These are phyloP conservation scores for Dendrolimus punctatus DNA, from an alignment of 1,140 invertebrate species.

Conservation along the genomic window DNA sequence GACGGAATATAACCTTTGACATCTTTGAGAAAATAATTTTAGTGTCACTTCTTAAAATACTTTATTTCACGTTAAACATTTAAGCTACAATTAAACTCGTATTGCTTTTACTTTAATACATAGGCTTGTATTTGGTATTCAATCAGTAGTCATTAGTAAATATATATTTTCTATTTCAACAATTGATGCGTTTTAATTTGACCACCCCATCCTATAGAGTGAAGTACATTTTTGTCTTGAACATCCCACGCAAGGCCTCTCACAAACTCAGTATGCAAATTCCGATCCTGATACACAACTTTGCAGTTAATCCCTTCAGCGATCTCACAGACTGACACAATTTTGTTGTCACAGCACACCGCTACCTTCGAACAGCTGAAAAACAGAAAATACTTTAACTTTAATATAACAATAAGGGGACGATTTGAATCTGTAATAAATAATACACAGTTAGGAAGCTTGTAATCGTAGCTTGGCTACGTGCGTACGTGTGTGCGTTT, in stretches of 20 bases:
- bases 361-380: constrained; percentile 48
- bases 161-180: neutral
- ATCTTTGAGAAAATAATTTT: too few species aligned
- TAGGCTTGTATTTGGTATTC: too few species aligned
- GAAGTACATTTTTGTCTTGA: constrained; percentile 30
- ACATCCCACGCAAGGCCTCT: constrained; percentile 55
- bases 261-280: constrained; percentile 47
- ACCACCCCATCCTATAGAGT: constrained; percentile 59
- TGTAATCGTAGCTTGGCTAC: too few species aligned
- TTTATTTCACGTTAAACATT: too few species aligned
- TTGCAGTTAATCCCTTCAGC: constrained; percentile 24
- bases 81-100: too few species aligned
- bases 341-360: constrained; percentile 64
- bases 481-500: too few species aligned
- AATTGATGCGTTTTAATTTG: constrained; percentile 36
- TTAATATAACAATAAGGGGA: neutral
- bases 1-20: too few species aligned
- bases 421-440: too few species aligned
- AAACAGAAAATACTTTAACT: constrained; percentile 13
- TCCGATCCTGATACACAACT: constrained; percentile 46
- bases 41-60: too few species aligned
- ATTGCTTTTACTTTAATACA: too few species aligned
- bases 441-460: too few species aligned
- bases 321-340: constrained; percentile 48
- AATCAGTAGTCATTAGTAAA: too few species aligned